These are phyloP conservation scores for Thamnaconus septentrionalis DNA, from an alignment of 2,113 vertebrate genomes.

Conservation along the genomic window DNA sequence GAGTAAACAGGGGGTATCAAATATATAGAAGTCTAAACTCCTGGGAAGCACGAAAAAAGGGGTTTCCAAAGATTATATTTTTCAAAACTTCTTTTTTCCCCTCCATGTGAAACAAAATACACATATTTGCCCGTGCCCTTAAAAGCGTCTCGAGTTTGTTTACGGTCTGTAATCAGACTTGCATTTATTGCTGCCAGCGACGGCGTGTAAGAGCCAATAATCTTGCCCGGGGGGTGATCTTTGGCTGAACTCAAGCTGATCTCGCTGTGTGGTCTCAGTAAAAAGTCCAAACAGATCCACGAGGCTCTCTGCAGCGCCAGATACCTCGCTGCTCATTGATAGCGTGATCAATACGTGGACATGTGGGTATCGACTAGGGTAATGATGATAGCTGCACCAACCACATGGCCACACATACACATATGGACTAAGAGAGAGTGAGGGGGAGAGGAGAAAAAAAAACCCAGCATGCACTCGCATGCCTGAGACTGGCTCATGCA, in stretches of 20 bases:
- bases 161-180: slow-evolving; percentile 37
- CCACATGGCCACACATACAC: slow-evolving; percentile 15
- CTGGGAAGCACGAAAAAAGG: no score
- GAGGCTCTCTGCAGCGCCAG: slow-evolving; percentile 57
- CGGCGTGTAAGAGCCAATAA: slow-evolving; percentile 59
- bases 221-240: slow-evolving; percentile 65
- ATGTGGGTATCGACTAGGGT: slow-evolving; percentile 72
- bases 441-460: slow-evolving; percentile 1
- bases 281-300: slow-evolving; percentile 69
- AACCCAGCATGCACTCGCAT: slow-evolving; percentile 4
- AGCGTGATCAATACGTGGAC: slow-evolving; percentile 67
- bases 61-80: no score
- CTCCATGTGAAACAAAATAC: no score
- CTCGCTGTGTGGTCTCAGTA: slow-evolving; percentile 62
- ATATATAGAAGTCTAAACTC: no score
- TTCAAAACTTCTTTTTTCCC: no score
- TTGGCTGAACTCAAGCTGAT: slow-evolving; percentile 62
- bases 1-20: no score
- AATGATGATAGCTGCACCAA: slow-evolving; percentile 69
- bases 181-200: slow-evolving; percentile 48
- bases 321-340: slow-evolving; percentile 69
- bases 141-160: no score
- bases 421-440: slow-evolving; percentile 15
- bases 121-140: no score
- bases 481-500: not conserved